Evolutionary conservation across 2,888 invertebrate genomes (phyloP).

Genomic region (Drosophila mimetica): DNA sequence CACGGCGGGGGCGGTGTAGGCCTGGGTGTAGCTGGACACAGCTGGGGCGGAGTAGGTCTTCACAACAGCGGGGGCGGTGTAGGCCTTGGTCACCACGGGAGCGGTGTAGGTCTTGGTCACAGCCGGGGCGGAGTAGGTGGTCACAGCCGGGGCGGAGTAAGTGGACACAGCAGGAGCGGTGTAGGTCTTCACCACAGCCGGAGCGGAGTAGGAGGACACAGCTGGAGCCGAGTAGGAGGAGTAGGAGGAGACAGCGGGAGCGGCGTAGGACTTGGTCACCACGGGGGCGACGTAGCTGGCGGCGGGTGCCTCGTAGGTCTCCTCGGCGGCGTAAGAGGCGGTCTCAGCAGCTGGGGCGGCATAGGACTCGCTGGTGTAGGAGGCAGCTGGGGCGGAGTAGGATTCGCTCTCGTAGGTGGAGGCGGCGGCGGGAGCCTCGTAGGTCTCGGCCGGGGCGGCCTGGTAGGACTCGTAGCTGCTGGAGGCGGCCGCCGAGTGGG

Average conservation of each 20-base stretch:
- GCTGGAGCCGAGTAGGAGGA: constrained; percentile 29
- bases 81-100: constrained; percentile 39
- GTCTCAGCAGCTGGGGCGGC: constrained; percentile 38
- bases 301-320: constrained; percentile 26
- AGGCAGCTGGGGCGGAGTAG: constrained; percentile 44
- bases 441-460: constrained; percentile 36
- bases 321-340: constrained; percentile 24
- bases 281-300: constrained; percentile 17
- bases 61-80: constrained; percentile 33
- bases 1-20: constrained; percentile 46
- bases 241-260: constrained; percentile 17
- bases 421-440: constrained; percentile 34
- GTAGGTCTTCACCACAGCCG: constrained; percentile 31
- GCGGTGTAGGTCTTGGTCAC: constrained; percentile 24
- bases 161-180: constrained; percentile 32
- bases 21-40: constrained; percentile 8
- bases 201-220: constrained; percentile 31
- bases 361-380: constrained; percentile 36
- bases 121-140: neutral
- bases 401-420: constrained; percentile 35
- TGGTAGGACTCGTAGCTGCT: constrained; percentile 41
- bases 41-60: constrained; percentile 40
- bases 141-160: constrained; percentile 14
- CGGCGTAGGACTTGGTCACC: constrained; percentile 6
- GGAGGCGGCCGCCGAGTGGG: constrained; percentile 41